phyloP scores from a whole-genome alignment of 2,113 vertebrate genomes.

The Budorcas taxicolor region DNA sequence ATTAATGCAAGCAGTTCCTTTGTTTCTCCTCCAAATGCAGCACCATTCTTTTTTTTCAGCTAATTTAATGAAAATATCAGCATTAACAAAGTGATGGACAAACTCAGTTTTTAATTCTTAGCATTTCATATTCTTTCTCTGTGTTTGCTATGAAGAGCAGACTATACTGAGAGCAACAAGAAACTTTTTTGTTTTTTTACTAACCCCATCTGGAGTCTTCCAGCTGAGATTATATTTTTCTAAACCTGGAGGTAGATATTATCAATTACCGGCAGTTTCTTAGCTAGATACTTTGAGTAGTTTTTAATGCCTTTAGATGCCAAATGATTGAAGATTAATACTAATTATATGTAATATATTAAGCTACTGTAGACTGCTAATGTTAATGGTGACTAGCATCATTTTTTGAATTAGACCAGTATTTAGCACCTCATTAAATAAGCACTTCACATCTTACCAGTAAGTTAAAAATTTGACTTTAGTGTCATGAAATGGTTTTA shows the following conservation, averaged over 20 bases:
- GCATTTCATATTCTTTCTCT: background rate
- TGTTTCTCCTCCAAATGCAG: background rate
- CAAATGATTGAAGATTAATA: constrained; percentile 54
- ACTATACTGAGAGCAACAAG: background rate
- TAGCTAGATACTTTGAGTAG: constrained; percentile 42
- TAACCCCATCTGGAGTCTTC: background rate
- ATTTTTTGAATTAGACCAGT: constrained; percentile 49
- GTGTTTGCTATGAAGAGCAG: background rate
- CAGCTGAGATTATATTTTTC: constrained; percentile 31
- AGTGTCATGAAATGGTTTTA: background rate
- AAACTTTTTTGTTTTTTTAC: background rate
- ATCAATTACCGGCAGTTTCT: constrained; percentile 46
- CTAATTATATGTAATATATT: constrained; percentile 56
- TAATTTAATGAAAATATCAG: background rate
- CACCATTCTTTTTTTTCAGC: background rate
- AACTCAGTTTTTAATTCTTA: background rate
- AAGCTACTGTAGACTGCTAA: constrained; percentile 4
- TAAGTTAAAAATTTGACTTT: background rate
- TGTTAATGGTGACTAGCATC: constrained; percentile 37
- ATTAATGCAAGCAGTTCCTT: background rate
- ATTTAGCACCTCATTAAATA: constrained; percentile 35
- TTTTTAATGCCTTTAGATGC: constrained; percentile 58
- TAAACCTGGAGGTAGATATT: background rate
- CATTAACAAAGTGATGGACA: background rate
- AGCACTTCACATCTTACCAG: background rate